Percentiles rank a stretch among this genome's conserved stretches.
phyloP scores from a whole-genome alignment of 2,113 vertebrate genomes.

The human region GRCh38 chr1:69376001-69376500 shows the following conservation, averaged over 20 bases:
- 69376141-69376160: background rate
- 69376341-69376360: background rate
- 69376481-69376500: background rate
- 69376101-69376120: background rate
- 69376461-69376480: background rate
- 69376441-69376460: background rate
- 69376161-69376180: background rate
- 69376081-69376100: constrained; percentile 25
- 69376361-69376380: background rate
- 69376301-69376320: background rate
- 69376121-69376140: background rate
- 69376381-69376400: background rate
- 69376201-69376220: background rate
- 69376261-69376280: background rate
- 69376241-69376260: background rate
- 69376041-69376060: background rate
- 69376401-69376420: background rate
- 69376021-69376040: background rate
- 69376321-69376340: background rate
- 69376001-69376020: background rate
- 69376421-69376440: background rate
- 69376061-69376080: background rate
- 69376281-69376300: background rate
- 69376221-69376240: background rate
- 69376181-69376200: background rate